Conservation (phyloP, 2,888 invertebrate genomes). For the Gnatocerus cornutus region DNA sequence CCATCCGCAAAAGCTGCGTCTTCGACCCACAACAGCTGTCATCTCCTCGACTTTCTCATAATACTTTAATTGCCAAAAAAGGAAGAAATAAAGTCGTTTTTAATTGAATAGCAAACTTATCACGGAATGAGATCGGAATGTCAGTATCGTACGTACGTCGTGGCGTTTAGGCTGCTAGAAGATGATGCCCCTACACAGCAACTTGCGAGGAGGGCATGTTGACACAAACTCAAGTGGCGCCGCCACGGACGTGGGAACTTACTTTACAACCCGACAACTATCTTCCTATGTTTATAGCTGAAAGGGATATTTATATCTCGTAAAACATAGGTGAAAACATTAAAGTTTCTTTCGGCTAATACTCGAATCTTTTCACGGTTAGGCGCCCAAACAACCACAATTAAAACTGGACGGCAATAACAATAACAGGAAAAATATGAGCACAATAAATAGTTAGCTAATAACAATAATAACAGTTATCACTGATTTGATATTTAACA, state of each 20-base stretch:
- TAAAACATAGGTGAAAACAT: conserved; percentile 49
- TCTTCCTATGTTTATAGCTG: conserved; percentile 50
- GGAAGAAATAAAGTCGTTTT: conserved; percentile 48
- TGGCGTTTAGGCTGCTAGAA: conserved; percentile 37
- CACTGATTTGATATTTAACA: background rate
- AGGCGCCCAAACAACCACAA: conserved; percentile 8
- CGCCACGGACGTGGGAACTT: conserved; percentile 53
- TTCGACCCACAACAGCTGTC: background rate
- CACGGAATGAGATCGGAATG: conserved; percentile 50
- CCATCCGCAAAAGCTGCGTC: background rate
- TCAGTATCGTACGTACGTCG: conserved; percentile 39
- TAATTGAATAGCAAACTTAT: conserved; percentile 51
- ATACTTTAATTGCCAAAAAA: conserved; percentile 11
- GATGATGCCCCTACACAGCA: conserved; percentile 38
- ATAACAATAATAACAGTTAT: background rate
- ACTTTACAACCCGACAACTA: conserved; percentile 51
- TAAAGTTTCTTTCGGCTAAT: conserved; percentile 47
- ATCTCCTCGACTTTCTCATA: background rate
- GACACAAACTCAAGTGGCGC: conserved; percentile 53
- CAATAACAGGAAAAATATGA: background rate
- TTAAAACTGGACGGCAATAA: conserved; percentile 19
- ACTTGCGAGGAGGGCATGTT: conserved; percentile 49
- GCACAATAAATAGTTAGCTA: background rate
- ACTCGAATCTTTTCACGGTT: conserved; percentile 20
- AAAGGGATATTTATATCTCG: conserved; percentile 51